Evolutionary conservation across 92 coral and sea anemone species (phyloP).

Genomic region (Plumapathes pennacea): DNA sequence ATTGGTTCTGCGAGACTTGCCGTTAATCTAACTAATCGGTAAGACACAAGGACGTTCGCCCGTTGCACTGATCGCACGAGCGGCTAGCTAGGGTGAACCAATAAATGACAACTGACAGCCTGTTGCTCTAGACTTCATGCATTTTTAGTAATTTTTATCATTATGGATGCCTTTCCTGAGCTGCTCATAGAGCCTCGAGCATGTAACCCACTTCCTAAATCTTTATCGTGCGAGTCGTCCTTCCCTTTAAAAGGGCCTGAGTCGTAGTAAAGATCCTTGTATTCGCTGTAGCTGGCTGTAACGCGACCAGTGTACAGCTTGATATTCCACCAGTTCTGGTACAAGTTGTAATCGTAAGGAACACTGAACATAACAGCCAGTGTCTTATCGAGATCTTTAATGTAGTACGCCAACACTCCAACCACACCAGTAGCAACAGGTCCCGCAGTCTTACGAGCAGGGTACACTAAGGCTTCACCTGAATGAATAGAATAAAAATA

Average conservation of each 20-base stretch:
- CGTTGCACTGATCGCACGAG: too few relatives aligned
- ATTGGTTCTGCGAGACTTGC: too few relatives aligned
- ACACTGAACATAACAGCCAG: constrained; percentile 49
- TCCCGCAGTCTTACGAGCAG: constrained; percentile 18
- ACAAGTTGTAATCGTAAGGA: constrained; percentile 38
- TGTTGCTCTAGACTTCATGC: too few relatives aligned
- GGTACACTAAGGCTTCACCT: constrained; percentile 27
- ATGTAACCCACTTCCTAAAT: constrained; percentile 9
- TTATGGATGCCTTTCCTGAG: constrained; percentile 14
- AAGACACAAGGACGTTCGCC: too few relatives aligned
- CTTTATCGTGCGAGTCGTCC: constrained; percentile 11
- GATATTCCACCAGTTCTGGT: constrained; percentile 55
- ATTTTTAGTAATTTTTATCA: background rate
- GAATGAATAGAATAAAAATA: too few relatives aligned
- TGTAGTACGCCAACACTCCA: constrained; percentile 36
- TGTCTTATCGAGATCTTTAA: constrained; percentile 5
- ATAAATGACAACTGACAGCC: too few relatives aligned
- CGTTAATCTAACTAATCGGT: too few relatives aligned
- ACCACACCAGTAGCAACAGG: constrained; percentile 53
- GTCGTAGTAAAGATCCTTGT: constrained; percentile 25
- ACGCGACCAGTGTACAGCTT: constrained; percentile 27
- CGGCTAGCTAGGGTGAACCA: too few relatives aligned
- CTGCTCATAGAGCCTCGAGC: constrained; percentile 26
- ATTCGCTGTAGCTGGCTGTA: constrained; percentile 18
- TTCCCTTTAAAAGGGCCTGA: constrained; percentile 10